These are phyloP conservation scores for Oryzias javanicus DNA, from an alignment of 2,113 vertebrate genomes.

Conservation along the genomic window DNA sequence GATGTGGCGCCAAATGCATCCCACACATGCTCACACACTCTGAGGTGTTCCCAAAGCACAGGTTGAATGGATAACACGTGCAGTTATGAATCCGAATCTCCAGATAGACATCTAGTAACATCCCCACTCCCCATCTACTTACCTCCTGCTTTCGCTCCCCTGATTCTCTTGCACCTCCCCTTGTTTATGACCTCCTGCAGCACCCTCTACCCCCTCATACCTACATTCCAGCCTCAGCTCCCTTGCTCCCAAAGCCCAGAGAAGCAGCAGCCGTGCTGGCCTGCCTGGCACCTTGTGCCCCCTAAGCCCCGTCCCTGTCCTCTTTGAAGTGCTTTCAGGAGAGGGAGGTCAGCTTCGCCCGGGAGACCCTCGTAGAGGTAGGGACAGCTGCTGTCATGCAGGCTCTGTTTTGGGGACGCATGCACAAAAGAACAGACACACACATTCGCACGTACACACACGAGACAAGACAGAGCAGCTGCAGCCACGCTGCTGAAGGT, in stretches of 20 bases:
- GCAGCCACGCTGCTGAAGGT: constrained; percentile 62
- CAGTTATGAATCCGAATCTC: constrained; percentile 30
- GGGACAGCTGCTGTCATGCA: constrained; percentile 73
- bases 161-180: constrained; percentile 16
- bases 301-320: constrained; percentile 47
- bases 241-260: constrained; percentile 67
- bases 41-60: constrained; percentile 34
- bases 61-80: constrained; percentile 15
- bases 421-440: constrained; percentile 34
- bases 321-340: constrained; percentile 71
- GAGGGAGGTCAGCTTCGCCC: constrained; percentile 69
- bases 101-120: constrained; percentile 35
- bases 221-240: constrained; percentile 52
- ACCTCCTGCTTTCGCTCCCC: constrained; percentile 45
- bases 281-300: constrained; percentile 41
- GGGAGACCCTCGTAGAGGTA: constrained; percentile 68
- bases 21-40: constrained; percentile 7
- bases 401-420: constrained; percentile 44
- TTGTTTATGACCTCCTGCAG: constrained; percentile 27
- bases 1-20: constrained; percentile 24
- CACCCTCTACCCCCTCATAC: constrained; percentile 1
- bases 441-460: constrained; percentile 44
- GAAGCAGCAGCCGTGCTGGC: constrained; percentile 67
- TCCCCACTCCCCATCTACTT: constrained; percentile 19
- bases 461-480: constrained; percentile 69